Evolutionary conservation across 2,113 vertebrate species (phyloP).

Genomic region (Microcebus griseorufus): DNA sequence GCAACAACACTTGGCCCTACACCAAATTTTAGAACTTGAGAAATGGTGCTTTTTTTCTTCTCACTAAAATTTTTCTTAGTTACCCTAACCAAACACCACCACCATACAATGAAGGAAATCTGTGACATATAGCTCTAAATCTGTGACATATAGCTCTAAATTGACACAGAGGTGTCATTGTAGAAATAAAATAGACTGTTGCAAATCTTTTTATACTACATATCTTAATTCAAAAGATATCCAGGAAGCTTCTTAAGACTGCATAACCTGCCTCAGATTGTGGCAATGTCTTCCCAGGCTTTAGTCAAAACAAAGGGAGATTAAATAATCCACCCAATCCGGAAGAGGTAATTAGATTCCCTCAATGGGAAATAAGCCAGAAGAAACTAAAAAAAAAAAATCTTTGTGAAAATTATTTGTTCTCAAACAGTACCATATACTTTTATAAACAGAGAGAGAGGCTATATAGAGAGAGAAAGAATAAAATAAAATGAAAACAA

Average conservation of each 20-base stretch:
- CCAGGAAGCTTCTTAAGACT: background rate
- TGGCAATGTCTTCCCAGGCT: background rate
- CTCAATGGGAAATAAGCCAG: background rate
- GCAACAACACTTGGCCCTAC: background rate
- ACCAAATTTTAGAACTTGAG: background rate
- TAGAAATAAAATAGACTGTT: background rate
- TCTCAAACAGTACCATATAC: background rate
- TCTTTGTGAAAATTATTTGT: background rate
- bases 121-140: background rate
- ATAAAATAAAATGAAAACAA: background rate
- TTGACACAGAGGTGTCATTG: background rate
- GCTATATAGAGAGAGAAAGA: background rate
- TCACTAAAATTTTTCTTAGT: background rate
- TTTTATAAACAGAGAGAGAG: background rate
- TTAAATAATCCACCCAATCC: background rate
- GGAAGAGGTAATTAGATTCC: background rate
- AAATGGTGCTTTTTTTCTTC: background rate
- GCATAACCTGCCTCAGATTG: background rate
- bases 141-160: background rate
- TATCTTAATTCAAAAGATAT: background rate
- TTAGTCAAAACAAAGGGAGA: background rate
- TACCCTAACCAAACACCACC: background rate
- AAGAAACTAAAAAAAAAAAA: background rate
- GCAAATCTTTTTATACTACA: background rate
- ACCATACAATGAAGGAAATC: background rate